Evolutionary conservation across 2,888 invertebrate genomes (phyloP), one percentile per base, ranked within the genome.

Genomic region (Metopia argyrocephala): DNA sequence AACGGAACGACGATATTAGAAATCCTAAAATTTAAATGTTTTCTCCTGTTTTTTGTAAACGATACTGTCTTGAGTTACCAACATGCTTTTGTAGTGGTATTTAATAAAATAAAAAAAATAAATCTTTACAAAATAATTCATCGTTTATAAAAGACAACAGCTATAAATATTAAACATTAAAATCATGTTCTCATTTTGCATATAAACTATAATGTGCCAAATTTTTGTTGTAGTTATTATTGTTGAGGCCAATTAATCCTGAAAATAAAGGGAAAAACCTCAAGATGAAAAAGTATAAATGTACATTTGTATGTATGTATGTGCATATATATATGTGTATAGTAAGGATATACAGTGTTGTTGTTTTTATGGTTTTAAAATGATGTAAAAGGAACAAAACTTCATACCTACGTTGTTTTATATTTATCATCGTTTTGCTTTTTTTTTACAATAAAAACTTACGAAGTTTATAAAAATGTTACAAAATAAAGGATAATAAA

Each of bases 381-480:
- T 80, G 64, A 69, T 78, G 59, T 81, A 54, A 31, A 62, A 56
- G 56, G 45, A 64, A 79, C 3, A 20, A 56, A 76, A 70, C 73
- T 74, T 64, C 57, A 70, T 66, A 61, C 75, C 18, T 28, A 23
- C 48, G 21, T 38, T 38, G 38, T 38, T 9, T 9, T 2, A 27
- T n/a, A 59, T n/a, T 20, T 15, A 50, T 20, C 59, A 61, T 69
- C 62, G 56, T 81, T 79, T 83, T 62, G 76, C 12, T 2, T 31
- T 38, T 38, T 12, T 38, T 38, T 38, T 52, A 76, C 56, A 57
- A 68, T 69, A 69, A 64, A 64, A 64, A 57, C 31, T 83, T 84
- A 83, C 83, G 86, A 89, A 88, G 89, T 88, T 89, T 88, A 89
- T 88, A 88, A 87, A 38, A 87, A 87, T 84, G 83, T 85, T 82